Base-by-base conservation (phyloP, 2,113 vertebrate genomes). In the Brachyhypopomus gauderio region DNA sequence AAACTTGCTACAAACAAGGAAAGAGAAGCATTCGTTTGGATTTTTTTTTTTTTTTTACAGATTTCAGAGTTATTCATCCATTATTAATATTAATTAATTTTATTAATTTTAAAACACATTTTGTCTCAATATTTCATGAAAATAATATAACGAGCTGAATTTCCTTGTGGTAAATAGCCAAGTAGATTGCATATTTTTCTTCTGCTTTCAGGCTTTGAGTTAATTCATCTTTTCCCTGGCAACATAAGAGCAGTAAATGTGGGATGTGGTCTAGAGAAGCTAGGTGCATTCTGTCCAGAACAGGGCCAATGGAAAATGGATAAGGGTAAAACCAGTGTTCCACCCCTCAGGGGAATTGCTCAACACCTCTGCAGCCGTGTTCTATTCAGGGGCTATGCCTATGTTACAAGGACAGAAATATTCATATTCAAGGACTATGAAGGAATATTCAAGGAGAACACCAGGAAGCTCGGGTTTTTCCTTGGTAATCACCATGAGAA, bases 271-370 rank as follows among this genome's bases (percentile, higher is more conserved):
- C 63, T 55, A 77, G 69, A 69, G 72, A 70, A 55, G 70, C 66
- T 55, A 63, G 60, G 60, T 69, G 74, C 41, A 62, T 75, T 78
- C 63, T 56, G 69, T 58, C 62, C 48, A 34, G 76, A 67, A 63
- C 75, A 63, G 58, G n/a, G 80, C 77, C 59, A 78, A 73, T 74
- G 64, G 83, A 83, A 86, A 80, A 86, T 78, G 27, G 63, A 85
- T 69, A 83, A 77, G 77, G 55, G 63, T 38, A 5, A 84, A 84
- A 79, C 56, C 62, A 62, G 69, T 75, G 62, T 52, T 60, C 41
- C 72, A n/a, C 3, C 69, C 38, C 69, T 80, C 70, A 27, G 16
- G 79, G 76, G 79, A 85, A 77, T n/a, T 81, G 75, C 80, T 84
- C 70, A 75, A 78, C 84, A 85, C 79, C 38, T 85, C 34, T 52